Conservation (phyloP, 2,797 vertebrate species). For the Sylvia borin region DNA sequence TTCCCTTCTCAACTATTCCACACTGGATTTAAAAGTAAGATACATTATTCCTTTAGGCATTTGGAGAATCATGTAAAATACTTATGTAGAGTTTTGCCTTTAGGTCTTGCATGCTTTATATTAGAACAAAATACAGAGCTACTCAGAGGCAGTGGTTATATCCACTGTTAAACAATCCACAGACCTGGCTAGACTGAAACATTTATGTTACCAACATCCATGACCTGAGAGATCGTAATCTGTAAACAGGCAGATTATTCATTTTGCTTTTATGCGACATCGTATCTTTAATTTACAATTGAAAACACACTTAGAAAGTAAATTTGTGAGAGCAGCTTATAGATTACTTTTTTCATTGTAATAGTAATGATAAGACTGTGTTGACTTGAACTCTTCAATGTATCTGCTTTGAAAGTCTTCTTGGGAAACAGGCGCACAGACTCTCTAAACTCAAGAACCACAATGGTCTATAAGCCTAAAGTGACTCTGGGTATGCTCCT, state of each 20-base stretch:
- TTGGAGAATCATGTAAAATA: not conserved
- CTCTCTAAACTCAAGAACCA: not conserved
- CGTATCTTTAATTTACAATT: not conserved
- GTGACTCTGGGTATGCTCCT: not conserved
- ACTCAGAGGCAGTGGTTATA: not conserved
- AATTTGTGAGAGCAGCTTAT: not conserved
- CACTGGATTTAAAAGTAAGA: not conserved
- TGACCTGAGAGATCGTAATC: not conserved
- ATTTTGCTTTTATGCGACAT: not conserved
- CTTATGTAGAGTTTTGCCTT: not conserved
- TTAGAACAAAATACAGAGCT: not conserved
- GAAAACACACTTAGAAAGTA: not conserved
- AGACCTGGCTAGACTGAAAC: not conserved
- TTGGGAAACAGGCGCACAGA: not conserved
- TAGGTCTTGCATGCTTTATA: not conserved
- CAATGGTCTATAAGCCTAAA: not conserved
- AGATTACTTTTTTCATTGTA: not conserved
- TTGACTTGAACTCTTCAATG: not conserved
- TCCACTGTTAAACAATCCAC: not conserved
- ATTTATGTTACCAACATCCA: not conserved
- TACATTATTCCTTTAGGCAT: not conserved
- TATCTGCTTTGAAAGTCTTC: not conserved
- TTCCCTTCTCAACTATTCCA: not conserved
- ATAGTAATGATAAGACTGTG: not conserved
- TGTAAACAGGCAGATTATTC: not conserved